These are phyloP conservation scores for Galerucella calmariensis DNA, from an alignment of 2,888 invertebrate genomes.

Conservation along the genomic window DNA sequence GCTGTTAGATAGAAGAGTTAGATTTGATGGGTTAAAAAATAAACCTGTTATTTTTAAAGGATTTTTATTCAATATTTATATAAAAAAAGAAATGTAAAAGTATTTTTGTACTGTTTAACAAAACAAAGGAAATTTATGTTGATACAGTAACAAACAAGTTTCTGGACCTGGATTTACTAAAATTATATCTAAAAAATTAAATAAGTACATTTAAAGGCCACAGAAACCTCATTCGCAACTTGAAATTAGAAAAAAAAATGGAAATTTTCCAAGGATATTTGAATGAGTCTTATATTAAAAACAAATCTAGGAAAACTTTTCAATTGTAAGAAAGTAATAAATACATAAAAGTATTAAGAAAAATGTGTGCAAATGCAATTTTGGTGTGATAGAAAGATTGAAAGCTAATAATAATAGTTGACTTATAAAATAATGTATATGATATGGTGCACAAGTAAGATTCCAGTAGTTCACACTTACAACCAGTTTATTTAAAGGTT, in stretches of 20 bases:
- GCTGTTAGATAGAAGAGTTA: conserved; percentile 26
- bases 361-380: not conserved
- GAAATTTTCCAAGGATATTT: conserved; percentile 20
- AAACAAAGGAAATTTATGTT: conserved; percentile 42
- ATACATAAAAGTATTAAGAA: not conserved
- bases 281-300: not conserved
- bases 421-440: too few species aligned
- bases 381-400: not conserved
- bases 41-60: conserved; percentile 32
- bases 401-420: too few species aligned
- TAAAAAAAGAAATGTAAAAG: conserved; percentile 8
- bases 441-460: too few species aligned
- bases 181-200: conserved; percentile 51
- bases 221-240: conserved; percentile 25
- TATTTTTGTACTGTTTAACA: conserved; percentile 54
- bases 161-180: conserved; percentile 50
- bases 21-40: conserved; percentile 27
- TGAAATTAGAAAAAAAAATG: conserved; percentile 26
- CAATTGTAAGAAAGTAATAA: not conserved
- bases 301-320: conserved; percentile 11
- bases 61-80: conserved; percentile 40
- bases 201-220: conserved; percentile 42
- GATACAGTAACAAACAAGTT: conserved; percentile 33
- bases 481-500: not conserved
- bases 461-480: not conserved